Evolutionary conservation across 2,113 vertebrate species (phyloP), one percentile per base, ranked within the genome.

Genomic region (Penelope pileata): DNA sequence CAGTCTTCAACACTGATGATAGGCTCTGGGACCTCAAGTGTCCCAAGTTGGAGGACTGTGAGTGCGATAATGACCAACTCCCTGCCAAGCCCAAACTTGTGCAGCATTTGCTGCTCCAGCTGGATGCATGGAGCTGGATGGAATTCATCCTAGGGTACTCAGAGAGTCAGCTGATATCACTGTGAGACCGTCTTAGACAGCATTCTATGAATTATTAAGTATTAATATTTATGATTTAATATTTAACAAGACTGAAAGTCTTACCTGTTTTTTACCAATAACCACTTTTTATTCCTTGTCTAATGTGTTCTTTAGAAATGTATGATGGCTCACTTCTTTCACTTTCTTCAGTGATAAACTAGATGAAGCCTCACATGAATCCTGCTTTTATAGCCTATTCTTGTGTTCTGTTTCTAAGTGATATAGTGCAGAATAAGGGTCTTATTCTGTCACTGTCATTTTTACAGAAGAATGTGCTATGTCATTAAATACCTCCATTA

Each of bases 321-420:
- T 62, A 43, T 76, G 87, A 95, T 73, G 16, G 58, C 38, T 96
- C 34, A 82, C 34, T 95, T 43, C 66, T 93, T 86, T 66, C 72
- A 89, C 69, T 62, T 89, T 93, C 47, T 68, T 75, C 43, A 42
- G 76, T 93, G 86, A 96, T 96, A 95, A 95, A 95, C 82, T 91
- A 90, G 93, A 91, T 72, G 88, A 96, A 90, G 16, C 38, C 93
- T 89, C 93, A 68, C 86, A 96, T 95, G 93, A 95, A 96, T 95
- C 70, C 80, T 96, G 40, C 30, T 92, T 97, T 96, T 96, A 97
- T 93, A 83, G 91, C 53, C 77, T 86, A 84, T 86, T 77, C 73
- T 83, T 94, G 88, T 93, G 93, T 93, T 91, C 73, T 88, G 34
- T 80, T 88, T 69, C 80, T 86, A 85, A 94, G 84, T 88, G 93